Percentiles rank a stretch among this genome's conserved stretches.
phyloP scores from a whole-genome alignment of 2,113 vertebrate species.

The Prunella fulvescens region DNA sequence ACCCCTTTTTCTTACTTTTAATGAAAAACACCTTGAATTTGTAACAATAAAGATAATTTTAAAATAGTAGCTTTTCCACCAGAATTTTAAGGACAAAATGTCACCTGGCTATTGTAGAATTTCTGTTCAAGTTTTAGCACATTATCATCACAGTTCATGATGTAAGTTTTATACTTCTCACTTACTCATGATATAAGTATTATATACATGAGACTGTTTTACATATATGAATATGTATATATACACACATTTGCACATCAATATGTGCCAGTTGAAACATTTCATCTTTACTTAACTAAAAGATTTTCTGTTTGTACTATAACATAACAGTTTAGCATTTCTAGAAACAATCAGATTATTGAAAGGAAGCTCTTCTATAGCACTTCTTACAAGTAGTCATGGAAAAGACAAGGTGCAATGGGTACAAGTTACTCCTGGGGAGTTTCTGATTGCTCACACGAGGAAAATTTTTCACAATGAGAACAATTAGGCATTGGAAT shows the following conservation, averaged over 20 bases:
- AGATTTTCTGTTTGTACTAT: background rate
- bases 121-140: rapidly evolving
- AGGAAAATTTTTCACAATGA: background rate
- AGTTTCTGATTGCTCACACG: background rate
- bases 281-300: background rate
- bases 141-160: background rate
- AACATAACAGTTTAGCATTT: background rate
- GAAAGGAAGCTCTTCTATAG: background rate
- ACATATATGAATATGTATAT: background rate
- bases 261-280: background rate
- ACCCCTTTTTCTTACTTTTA: background rate
- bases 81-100: background rate
- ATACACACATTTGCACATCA: background rate
- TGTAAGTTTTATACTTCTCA: background rate
- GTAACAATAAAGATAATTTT: background rate
- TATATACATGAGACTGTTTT: background rate
- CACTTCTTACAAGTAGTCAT: background rate
- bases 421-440: background rate
- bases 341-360: background rate
- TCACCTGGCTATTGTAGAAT: background rate
- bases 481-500: background rate
- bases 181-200: background rate
- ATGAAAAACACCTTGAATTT: background rate
- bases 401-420: background rate
- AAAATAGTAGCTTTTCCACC: background rate